Evolutionary conservation across 2,797 vertebrate genomes (phyloP).

Genomic region (Orestias chungarensis): DNA sequence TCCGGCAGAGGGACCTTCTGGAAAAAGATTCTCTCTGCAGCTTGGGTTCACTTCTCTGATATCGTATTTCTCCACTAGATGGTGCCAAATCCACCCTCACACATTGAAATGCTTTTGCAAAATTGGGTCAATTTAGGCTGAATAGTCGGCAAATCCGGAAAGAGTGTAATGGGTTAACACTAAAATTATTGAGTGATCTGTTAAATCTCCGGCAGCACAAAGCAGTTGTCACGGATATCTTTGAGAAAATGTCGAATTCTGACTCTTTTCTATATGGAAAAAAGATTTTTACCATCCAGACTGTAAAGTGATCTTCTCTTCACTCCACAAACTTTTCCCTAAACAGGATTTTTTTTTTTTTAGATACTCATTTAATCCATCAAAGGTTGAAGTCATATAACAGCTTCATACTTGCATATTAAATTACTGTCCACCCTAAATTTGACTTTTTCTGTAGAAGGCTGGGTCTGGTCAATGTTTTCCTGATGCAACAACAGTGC

Average conservation of each 20-base stretch:
- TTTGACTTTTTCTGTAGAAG: background rate
- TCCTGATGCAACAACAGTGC: constrained; percentile 18
- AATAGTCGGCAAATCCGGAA: accelerated
- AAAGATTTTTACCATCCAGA: background rate
- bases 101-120: constrained; percentile 23
- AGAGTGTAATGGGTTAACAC: background rate
- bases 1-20: constrained; percentile 74
- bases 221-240: background rate
- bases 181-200: background rate
- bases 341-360: background rate
- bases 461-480: background rate
- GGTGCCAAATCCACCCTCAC: constrained; percentile 62
- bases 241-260: background rate
- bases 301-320: background rate
- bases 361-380: background rate
- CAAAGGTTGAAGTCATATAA: background rate
- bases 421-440: constrained; percentile 1
- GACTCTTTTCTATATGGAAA: background rate
- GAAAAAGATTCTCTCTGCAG: constrained; percentile 9
- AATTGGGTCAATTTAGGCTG: constrained; percentile 54
- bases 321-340: background rate
- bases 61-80: constrained; percentile 70
- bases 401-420: background rate
- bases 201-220: background rate
- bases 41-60: constrained; percentile 43